Percentiles rank a stretch among this genome's conserved stretches.
These are phyloP conservation scores for Rhodophaea formosa DNA, from an alignment of 2,888 invertebrate species.

Conservation along the genomic window DNA sequence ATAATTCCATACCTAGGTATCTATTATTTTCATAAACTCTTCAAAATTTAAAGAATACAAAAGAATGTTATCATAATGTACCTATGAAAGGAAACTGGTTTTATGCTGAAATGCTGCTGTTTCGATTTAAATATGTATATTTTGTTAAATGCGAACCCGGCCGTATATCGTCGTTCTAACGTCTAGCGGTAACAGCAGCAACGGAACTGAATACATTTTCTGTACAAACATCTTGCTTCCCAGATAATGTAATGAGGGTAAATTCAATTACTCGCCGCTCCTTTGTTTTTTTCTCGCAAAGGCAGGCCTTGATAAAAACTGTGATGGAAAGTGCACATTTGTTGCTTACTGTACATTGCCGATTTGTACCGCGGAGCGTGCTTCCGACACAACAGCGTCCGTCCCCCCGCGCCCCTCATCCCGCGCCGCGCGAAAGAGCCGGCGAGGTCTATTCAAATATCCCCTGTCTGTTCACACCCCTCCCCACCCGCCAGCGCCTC, in stretches of 20 bases:
- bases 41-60: background rate
- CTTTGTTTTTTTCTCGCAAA: constrained; percentile 57
- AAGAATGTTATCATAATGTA: constrained; percentile 2
- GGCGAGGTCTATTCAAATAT: constrained; percentile 78
- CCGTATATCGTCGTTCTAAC: constrained; percentile 6
- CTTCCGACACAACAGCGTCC: constrained; percentile 77
- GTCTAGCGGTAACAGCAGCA: background rate
- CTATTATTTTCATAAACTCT: background rate
- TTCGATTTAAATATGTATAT: constrained; percentile 14
- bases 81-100: constrained; percentile 3
- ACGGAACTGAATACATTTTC: constrained; percentile 41
- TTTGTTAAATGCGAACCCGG: constrained; percentile 10
- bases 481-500: constrained; percentile 75
- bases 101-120: background rate
- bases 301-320: constrained; percentile 57
- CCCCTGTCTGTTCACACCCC: constrained; percentile 76
- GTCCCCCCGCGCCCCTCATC: constrained; percentile 43
- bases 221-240: constrained; percentile 53
- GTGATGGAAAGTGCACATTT: constrained; percentile 73
- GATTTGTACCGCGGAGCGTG: constrained; percentile 68
- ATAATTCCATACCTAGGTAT: too few species aligned
- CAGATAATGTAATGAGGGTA: constrained; percentile 71
- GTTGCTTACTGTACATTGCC: constrained; percentile 68
- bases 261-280: constrained; percentile 71
- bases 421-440: constrained; percentile 59